These are phyloP conservation scores for Campaea margaritaria DNA, from an alignment of 2,888 invertebrate genomes.

Conservation along the genomic window DNA sequence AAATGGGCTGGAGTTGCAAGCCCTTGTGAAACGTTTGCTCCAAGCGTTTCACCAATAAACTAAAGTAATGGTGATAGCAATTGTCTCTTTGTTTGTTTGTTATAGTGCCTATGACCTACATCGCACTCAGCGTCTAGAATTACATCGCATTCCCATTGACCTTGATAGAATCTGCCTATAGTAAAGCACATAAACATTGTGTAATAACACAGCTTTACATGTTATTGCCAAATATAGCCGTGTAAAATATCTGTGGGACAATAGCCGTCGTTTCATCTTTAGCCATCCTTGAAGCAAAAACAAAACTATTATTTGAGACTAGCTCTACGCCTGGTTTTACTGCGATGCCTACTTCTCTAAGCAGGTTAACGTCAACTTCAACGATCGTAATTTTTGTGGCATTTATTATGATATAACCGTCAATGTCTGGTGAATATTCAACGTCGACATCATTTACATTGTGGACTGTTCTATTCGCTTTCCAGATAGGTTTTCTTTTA, in stretches of 20 bases:
- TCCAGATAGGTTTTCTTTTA: no score
- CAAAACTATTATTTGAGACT: slow-evolving; percentile 68
- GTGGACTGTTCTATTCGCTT: no score
- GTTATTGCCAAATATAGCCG: slow-evolving; percentile 24
- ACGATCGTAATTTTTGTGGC: neutral
- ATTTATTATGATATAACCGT: no score
- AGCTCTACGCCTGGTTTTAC: slow-evolving; percentile 1
- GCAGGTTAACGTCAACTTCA: neutral
- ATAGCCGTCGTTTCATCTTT: slow-evolving; percentile 60
- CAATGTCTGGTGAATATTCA: no score
- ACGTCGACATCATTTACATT: no score
- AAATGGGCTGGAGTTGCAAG: no score
- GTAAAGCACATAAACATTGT: slow-evolving; percentile 26
- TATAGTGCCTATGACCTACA: neutral
- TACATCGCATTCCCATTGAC: neutral
- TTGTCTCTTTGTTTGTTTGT: neutral
- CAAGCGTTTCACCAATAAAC: neutral
- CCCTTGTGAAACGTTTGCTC: no score
- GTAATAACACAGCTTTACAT: slow-evolving; percentile 17
- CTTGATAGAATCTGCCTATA: slow-evolving; percentile 4
- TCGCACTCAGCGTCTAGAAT: neutral
- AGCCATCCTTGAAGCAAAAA: slow-evolving; percentile 66
- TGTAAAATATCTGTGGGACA: slow-evolving; percentile 51
- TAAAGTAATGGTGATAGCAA: neutral
- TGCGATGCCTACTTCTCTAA: neutral